These are phyloP conservation scores for Athene noctua DNA, from an alignment of 2,113 vertebrate genomes.

Conservation along the genomic window DNA sequence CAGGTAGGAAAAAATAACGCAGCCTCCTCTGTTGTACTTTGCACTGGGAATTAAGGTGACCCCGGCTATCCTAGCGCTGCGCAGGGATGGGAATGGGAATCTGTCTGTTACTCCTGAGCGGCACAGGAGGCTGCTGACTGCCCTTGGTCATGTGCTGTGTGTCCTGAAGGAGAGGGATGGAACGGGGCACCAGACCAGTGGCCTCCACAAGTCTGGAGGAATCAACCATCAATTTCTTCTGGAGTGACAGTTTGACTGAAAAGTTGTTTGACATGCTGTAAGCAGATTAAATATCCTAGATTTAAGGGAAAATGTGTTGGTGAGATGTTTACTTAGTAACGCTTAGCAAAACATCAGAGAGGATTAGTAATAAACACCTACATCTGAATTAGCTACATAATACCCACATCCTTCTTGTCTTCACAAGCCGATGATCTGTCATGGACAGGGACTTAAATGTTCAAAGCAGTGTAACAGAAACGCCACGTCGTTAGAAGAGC, in stretches of 20 bases:
- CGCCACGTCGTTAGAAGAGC: neutral
- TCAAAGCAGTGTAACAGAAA: neutral
- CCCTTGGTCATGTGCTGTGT: neutral
- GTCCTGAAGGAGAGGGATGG: neutral
- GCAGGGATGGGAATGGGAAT: accelerated
- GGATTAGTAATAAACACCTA: neutral
- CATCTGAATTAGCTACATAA: neutral
- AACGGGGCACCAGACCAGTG: neutral
- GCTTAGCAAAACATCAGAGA: neutral
- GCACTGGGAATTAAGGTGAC: neutral
- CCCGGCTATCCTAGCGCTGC: too few relatives aligned
- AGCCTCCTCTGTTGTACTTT: neutral
- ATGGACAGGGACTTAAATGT: neutral
- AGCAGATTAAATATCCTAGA: neutral
- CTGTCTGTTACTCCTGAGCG: accelerated
- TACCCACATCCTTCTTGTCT: neutral
- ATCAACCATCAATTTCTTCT: neutral
- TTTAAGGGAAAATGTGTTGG: neutral
- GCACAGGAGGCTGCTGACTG: too few relatives aligned
- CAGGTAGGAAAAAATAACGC: neutral
- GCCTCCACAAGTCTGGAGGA: neutral
- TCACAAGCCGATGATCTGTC: neutral
- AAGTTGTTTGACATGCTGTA: neutral
- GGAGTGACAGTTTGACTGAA: neutral
- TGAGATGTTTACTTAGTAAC: neutral